Evolutionary conservation across 2,888 invertebrate species (phyloP).

Genomic region (Ophraella communa): DNA sequence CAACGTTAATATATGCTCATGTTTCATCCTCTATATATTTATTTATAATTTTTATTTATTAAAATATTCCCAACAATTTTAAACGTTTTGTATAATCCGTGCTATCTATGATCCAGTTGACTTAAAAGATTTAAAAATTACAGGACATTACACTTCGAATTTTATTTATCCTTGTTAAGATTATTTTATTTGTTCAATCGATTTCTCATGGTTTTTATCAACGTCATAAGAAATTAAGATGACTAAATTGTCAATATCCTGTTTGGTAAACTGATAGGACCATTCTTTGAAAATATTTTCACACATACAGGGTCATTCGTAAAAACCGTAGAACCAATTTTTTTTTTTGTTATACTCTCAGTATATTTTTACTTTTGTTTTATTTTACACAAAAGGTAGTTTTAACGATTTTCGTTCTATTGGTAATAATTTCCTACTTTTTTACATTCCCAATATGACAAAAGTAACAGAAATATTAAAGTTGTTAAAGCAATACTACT

Average conservation of each 20-base stretch:
- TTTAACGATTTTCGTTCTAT: too few relatives aligned
- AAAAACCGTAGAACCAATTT: not conserved
- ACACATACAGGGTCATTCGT: too few relatives aligned
- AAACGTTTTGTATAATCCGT: not conserved
- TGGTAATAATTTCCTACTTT: too few relatives aligned
- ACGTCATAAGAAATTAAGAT: not conserved
- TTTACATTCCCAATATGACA: too few relatives aligned
- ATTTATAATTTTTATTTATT: not conserved
- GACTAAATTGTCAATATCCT: not conserved
- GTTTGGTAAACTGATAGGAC: conserved; percentile 2
- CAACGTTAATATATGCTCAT: too few relatives aligned
- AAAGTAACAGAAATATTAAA: too few relatives aligned
- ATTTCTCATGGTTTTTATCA: conserved; percentile 6
- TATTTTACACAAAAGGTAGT: too few relatives aligned
- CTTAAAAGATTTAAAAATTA: not conserved
- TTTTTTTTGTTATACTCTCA: too few relatives aligned
- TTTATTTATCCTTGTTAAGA: not conserved
- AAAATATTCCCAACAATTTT: not conserved
- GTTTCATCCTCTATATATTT: not conserved
- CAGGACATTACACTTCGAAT: not conserved
- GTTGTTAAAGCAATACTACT: too few relatives aligned
- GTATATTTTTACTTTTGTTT: too few relatives aligned
- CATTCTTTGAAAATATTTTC: too few relatives aligned
- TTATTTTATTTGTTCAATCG: not conserved
- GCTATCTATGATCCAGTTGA: not conserved